Percentiles rank a stretch among this genome's conserved stretches.
These are phyloP conservation scores for Heterotilapia buettikoferi DNA, from an alignment of 2,113 vertebrate species.

Conservation along the genomic window DNA sequence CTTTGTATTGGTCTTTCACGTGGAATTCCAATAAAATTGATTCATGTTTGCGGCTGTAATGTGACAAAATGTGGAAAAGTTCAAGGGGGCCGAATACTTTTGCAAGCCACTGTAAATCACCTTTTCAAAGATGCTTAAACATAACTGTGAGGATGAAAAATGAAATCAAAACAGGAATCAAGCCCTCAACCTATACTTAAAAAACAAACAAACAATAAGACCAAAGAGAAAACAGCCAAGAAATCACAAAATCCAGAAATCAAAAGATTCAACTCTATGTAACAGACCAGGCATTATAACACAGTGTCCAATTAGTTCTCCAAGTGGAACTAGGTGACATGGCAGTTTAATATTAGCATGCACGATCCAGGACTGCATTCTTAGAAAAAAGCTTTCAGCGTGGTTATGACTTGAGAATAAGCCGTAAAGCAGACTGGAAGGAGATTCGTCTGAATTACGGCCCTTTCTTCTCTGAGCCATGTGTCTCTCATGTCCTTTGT, in stretches of 20 bases:
- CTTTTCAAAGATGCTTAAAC: not conserved
- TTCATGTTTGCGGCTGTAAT: no score
- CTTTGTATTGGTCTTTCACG: no score
- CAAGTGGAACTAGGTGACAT: not conserved
- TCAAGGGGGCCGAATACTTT: not conserved
- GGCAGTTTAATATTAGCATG: slow-evolving; percentile 39
- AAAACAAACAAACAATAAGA: not conserved
- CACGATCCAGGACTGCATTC: slow-evolving; percentile 47
- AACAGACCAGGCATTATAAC: not conserved
- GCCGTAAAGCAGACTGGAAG: slow-evolving; percentile 45
- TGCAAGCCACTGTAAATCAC: not conserved
- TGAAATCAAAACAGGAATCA: not conserved
- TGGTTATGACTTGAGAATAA: slow-evolving; percentile 61
- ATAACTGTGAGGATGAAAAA: not conserved
- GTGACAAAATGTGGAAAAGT: not conserved
- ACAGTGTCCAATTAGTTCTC: not conserved
- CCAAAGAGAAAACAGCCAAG: not conserved
- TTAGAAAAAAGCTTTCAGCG: slow-evolving; percentile 12
- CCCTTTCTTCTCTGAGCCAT: not conserved
- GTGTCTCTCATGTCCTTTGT: not conserved
- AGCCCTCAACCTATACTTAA: not conserved
- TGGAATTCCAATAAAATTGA: no score
- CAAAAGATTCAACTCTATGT: not conserved
- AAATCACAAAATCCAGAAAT: not conserved
- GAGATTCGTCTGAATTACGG: slow-evolving; percentile 28